Base-by-base conservation (phyloP, 2,113 vertebrate genomes). In the Labrus mixtus region DNA sequence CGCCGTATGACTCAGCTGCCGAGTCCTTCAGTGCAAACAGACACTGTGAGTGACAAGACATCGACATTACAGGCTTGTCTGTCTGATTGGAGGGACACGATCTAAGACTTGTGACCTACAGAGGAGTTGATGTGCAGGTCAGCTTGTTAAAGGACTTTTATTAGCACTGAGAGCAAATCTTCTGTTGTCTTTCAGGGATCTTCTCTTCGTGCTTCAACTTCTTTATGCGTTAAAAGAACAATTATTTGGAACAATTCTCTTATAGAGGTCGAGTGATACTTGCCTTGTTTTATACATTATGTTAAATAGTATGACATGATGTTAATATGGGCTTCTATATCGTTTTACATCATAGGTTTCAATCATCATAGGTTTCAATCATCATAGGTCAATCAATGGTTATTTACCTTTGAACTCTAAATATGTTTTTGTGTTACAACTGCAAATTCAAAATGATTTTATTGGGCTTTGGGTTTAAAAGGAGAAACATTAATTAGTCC, bases 121-220 rank as follows among this genome's bases (percentile, higher is more conserved):
- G 68, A 79, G 73, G 71, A 66, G 29, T 20, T 73, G 54, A 68
- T 41, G 55, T 68, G 62, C 2, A 6, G 61, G 25, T 69, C 66
- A 62, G 82, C 73, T 75, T 36, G 67, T 83, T 82, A 29, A 75
- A 78, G 66, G 73, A 68, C 71, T 85, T 91, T 87, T 37, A 87
- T 89, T 92, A 83, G 71, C 81, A 82, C 62, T 77, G 63, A 70
- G 76, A 81, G 39, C 72, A 67, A 22, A 10, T 55, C 64, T 22
- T 62, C 41, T 53, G 20, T 9, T 60, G 39, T 37, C 50, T 45
- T 74, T 80, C 53, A 41, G 76, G 45, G 23, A 43, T 61, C 68
- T 54, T 45, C 19, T 8, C 62, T 66, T 29, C 46, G 16, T 39
- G 70, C 51, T 60, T 75, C 51, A 59, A 12, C 12, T 58, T n/a